Evolutionary conservation across 2,797 vertebrate genomes (phyloP).

Genomic region (Arrhamphus sclerolepis): DNA sequence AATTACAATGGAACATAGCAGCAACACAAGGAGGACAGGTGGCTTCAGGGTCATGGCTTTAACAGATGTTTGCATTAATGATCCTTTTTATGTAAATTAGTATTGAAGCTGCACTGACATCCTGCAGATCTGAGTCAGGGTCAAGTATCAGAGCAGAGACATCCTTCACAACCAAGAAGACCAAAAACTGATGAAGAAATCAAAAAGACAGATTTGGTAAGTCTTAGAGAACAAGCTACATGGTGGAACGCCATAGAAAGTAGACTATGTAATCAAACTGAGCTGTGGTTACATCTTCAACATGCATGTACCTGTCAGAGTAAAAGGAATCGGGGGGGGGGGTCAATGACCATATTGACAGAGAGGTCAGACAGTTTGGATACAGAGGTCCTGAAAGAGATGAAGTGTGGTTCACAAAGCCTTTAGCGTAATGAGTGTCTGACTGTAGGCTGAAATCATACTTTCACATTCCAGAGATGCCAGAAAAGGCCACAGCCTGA

Average conservation of each 20-base stretch:
- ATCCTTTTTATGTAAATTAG: neutral
- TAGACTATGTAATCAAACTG: too few relatives aligned
- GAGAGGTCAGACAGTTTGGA: conserved; percentile 38
- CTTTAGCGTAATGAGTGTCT: conserved; percentile 28
- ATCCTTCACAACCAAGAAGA: too few relatives aligned
- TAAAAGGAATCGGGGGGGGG: too few relatives aligned
- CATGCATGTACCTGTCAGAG: too few relatives aligned
- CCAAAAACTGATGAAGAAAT: too few relatives aligned
- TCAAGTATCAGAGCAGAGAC: neutral
- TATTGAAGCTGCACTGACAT: too few relatives aligned
- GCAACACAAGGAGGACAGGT: neutral
- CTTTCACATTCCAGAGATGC: conserved; percentile 28
- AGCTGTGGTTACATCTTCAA: too few relatives aligned
- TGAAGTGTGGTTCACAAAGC: conserved; percentile 24
- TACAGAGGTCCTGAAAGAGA: conserved; percentile 22
- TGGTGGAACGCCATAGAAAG: too few relatives aligned
- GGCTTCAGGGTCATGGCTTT: neutral
- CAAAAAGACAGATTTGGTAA: neutral
- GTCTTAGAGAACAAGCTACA: too few relatives aligned
- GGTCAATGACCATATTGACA: conserved; percentile 31
- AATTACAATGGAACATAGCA: neutral
- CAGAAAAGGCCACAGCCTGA: conserved; percentile 11
- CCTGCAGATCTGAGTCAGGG: too few relatives aligned
- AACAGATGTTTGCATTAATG: neutral
- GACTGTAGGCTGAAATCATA: conserved; percentile 10